These are phyloP conservation scores for Dynastes grantii DNA, from an alignment of 2,888 invertebrate species.

Conservation along the genomic window DNA sequence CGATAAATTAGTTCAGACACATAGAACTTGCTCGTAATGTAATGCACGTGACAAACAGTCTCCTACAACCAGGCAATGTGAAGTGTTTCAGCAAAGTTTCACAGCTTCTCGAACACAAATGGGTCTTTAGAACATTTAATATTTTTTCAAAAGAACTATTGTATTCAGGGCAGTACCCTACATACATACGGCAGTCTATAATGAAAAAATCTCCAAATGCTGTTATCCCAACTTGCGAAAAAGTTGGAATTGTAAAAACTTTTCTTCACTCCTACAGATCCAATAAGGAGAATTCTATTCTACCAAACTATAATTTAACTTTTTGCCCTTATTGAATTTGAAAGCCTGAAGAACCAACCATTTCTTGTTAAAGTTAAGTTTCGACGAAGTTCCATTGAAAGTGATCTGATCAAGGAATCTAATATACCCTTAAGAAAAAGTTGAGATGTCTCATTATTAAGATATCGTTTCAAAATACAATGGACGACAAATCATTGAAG, in stretches of 20 bases:
- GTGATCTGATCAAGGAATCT: neutral
- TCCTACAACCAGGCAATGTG: no score
- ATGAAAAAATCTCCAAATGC: constrained; percentile 6
- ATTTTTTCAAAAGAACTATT: no score
- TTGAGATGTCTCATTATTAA: neutral
- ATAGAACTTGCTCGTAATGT: no score
- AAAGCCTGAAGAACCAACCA: neutral
- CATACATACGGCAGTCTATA: no score
- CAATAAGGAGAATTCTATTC: constrained; percentile 28
- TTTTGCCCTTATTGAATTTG: constrained; percentile 43
- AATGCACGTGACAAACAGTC: no score
- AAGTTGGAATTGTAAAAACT: constrained; percentile 23
- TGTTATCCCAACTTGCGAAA: constrained; percentile 16
- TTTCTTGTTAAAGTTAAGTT: constrained; percentile 2
- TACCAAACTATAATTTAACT: constrained; percentile 39
- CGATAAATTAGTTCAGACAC: no score
- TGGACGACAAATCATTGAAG: no score
- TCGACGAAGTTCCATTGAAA: neutral
- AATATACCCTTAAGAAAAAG: neutral
- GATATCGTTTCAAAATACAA: no score
- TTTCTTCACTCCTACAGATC: constrained; percentile 18
- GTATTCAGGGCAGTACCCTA: no score
- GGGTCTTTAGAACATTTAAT: no score
- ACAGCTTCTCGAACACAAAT: no score
- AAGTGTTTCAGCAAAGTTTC: no score